A percentile compares a stretch with the other conserved stretches of the same genome.
These are phyloP conservation scores for Clistopyga incitator DNA, from an alignment of 2,888 invertebrate species.

Conservation along the genomic window DNA sequence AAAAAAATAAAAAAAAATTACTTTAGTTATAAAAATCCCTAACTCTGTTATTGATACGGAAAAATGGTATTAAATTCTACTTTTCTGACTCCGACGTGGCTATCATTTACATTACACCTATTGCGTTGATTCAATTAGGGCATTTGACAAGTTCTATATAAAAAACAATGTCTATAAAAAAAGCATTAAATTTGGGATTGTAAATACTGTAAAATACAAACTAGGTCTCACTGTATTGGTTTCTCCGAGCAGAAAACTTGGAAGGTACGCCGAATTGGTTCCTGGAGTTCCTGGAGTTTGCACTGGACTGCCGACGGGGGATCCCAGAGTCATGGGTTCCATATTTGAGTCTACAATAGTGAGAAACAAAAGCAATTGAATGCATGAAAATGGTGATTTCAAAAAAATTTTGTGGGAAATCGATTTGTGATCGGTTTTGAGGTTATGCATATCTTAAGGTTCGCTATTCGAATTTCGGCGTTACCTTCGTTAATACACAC, in stretches of 20 bases:
- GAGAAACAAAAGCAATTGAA: conserved; percentile 26
- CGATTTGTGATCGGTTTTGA: conserved; percentile 14
- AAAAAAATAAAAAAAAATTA: conserved; percentile 17
- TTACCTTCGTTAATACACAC: neutral
- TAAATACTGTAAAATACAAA: conserved; percentile 11
- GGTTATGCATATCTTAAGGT: conserved; percentile 48
- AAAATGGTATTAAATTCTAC: too few relatives aligned
- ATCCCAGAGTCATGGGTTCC: conserved; percentile 94
- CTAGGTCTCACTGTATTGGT: conserved; percentile 85
- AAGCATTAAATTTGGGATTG: neutral
- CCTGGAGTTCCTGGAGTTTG: conserved; percentile 89
- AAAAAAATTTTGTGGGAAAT: neutral
- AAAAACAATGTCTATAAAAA: conserved; percentile 16
- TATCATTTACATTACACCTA: too few relatives aligned
- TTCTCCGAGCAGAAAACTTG: conserved; percentile 92
- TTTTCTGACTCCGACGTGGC: too few relatives aligned
- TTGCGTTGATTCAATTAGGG: neutral
- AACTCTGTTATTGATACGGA: too few relatives aligned
- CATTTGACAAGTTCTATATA: neutral
- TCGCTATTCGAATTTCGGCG: neutral
- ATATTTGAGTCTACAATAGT: conserved; percentile 83
- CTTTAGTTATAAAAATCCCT: too few relatives aligned
- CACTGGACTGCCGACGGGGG: conserved; percentile 88
- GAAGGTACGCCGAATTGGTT: conserved; percentile 89
- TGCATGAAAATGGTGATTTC: neutral